These are phyloP conservation scores for Datnioides undecimradiatus DNA, from an alignment of 2,113 vertebrate genomes.

Conservation along the genomic window DNA sequence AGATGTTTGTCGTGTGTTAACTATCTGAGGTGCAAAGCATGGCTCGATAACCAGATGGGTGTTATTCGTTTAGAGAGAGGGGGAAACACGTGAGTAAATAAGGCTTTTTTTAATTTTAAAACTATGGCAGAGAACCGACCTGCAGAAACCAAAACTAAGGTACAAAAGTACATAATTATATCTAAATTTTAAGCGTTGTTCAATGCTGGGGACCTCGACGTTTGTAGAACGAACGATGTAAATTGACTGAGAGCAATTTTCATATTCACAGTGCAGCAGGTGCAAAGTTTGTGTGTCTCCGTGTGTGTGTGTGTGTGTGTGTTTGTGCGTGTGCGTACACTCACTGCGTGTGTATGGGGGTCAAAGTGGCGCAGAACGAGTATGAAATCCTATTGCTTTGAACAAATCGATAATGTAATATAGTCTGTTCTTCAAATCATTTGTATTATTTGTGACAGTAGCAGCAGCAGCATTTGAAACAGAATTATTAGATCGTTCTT, in stretches of 20 bases:
- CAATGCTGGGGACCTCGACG: background rate
- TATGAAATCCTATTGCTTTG: slow-evolving; percentile 1
- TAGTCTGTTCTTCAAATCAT: background rate
- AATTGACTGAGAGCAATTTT: background rate
- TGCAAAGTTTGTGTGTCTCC: slow-evolving; percentile 53
- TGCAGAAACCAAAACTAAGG: background rate
- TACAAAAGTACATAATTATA: background rate
- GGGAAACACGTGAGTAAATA: slow-evolving; percentile 15
- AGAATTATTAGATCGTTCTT: background rate
- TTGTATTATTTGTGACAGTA: background rate
- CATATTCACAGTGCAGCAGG: slow-evolving; percentile 57
- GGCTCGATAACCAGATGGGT: slow-evolving; percentile 74
- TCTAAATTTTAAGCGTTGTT: background rate
- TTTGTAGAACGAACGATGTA: background rate
- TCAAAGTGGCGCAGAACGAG: slow-evolving; percentile 14
- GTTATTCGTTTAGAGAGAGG: slow-evolving; percentile 40
- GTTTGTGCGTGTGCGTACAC: background rate
- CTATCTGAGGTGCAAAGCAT: slow-evolving; percentile 70
- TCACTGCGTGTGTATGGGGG: background rate
- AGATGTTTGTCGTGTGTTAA: slow-evolving; percentile 77
- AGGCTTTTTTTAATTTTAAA: slow-evolving; percentile 14
- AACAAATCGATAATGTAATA: background rate
- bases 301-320: background rate
- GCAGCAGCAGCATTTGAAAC: background rate
- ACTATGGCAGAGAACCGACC: background rate